phyloP scores from a whole-genome alignment of 2,888 invertebrate genomes.

The Rhagonycha fulva region DNA sequence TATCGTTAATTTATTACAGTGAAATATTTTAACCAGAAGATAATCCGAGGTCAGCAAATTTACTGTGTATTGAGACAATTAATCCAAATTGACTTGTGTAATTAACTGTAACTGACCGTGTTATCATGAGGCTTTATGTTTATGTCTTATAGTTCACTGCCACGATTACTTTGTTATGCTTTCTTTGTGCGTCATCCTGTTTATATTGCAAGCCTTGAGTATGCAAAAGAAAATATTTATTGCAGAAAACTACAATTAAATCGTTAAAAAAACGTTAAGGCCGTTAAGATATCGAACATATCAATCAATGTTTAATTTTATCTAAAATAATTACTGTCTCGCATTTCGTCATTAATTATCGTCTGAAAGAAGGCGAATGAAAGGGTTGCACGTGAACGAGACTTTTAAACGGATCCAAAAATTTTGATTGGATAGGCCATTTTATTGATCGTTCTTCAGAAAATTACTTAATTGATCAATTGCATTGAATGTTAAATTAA shows the following conservation, averaged over 20 bases:
- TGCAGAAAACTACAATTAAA: neutral
- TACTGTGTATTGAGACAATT: conserved; percentile 21
- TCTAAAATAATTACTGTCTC: neutral
- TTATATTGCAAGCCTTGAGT: neutral
- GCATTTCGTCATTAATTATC: neutral
- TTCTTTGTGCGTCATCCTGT: neutral
- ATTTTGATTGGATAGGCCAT: neutral
- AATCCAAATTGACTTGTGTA: conserved; percentile 27
- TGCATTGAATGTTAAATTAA: neutral
- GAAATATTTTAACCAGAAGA: neutral
- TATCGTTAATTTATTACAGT: neutral
- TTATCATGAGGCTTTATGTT: conserved; percentile 10
- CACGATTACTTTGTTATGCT: neutral
- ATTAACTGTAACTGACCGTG: conserved; percentile 26
- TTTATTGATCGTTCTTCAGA: neutral
- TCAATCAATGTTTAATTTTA: neutral
- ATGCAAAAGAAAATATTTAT: neutral
- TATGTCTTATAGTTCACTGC: conserved; percentile 15
- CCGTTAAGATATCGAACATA: neutral
- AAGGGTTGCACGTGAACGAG: neutral
- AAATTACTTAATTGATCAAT: neutral
- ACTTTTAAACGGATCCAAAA: neutral
- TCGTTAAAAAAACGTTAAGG: neutral
- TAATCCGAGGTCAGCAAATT: conserved; percentile 26
- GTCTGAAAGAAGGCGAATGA: neutral